Evolutionary conservation across 2,888 invertebrate genomes (phyloP).

Genomic region (Glaucopsyche alexis): DNA sequence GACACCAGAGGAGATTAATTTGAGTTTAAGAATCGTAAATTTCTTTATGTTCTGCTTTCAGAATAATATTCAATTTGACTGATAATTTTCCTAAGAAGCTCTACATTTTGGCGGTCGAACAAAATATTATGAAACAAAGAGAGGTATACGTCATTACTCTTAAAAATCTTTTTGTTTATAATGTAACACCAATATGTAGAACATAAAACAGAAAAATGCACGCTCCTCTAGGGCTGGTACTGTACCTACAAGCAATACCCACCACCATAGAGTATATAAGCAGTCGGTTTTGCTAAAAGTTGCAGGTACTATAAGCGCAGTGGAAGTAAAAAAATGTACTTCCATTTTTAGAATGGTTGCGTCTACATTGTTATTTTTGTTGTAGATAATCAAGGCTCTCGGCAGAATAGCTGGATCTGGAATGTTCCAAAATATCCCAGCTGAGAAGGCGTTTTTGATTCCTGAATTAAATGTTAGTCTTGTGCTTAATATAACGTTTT

Average conservation of each 20-base stretch:
- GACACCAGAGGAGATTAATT: no score
- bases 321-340: no score
- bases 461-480: constrained; percentile 65
- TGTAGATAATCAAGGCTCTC: constrained; percentile 79
- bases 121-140: constrained; percentile 73
- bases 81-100: constrained; percentile 77
- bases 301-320: no score
- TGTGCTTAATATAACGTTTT: background rate
- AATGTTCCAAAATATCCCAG: constrained; percentile 75
- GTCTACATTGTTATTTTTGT: constrained; percentile 32
- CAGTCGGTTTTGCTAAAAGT: no score
- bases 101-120: constrained; percentile 83
- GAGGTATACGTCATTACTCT: constrained; percentile 48
- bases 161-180: background rate
- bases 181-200: background rate
- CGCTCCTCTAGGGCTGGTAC: no score
- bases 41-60: constrained; percentile 48
- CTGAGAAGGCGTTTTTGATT: constrained; percentile 80
- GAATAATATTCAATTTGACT: constrained; percentile 70
- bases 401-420: constrained; percentile 76
- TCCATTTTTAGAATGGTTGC: no score
- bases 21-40: background rate
- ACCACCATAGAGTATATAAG: no score
- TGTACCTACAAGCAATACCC: no score
- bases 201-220: no score